phyloP scores from a whole-genome alignment of 2,888 invertebrate genomes.

The Pardosa pseudoannulata region DNA sequence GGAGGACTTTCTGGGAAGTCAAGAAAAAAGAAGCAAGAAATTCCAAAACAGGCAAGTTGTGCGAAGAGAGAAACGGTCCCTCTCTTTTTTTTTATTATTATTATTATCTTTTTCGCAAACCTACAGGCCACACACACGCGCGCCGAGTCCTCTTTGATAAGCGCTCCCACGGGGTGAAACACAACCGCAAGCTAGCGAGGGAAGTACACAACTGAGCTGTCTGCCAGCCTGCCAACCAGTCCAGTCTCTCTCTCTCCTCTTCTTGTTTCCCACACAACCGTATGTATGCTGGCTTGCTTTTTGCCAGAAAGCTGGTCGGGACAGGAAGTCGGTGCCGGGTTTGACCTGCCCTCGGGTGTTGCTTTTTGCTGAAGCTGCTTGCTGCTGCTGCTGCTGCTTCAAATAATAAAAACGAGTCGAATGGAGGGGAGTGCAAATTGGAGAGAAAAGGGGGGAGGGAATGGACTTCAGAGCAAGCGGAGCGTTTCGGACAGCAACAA shows the following conservation, averaged over 20 bases:
- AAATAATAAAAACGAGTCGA: not conserved
- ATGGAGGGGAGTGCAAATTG: not conserved
- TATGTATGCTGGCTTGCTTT: not conserved
- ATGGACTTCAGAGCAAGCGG: not conserved
- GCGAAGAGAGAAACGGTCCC: not conserved
- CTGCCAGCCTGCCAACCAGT: not conserved
- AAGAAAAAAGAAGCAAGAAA: no score
- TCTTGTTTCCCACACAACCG: conserved; percentile 14
- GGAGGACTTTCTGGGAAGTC: not conserved
- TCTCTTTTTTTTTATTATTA: no score
- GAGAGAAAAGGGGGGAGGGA: not conserved
- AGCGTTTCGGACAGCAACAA: conserved; percentile 2
- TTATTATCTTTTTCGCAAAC: no score
- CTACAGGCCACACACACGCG: conserved; percentile 6
- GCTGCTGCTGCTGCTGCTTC: not conserved
- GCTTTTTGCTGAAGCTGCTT: conserved; percentile 3
- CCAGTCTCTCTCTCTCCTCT: no score
- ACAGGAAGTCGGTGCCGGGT: conserved; percentile 54
- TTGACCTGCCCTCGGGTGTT: conserved; percentile 50
- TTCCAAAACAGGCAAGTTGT: not conserved
- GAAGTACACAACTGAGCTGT: not conserved
- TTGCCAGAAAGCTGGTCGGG: conserved; percentile 30
- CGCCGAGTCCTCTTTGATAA: not conserved
- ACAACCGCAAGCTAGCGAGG: not conserved
- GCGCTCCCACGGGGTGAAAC: not conserved